A percentile compares a stretch with the other conserved stretches of the same genome.
These are phyloP conservation scores for Euclidia mi DNA, from an alignment of 2,888 invertebrate species.

Conservation along the genomic window DNA sequence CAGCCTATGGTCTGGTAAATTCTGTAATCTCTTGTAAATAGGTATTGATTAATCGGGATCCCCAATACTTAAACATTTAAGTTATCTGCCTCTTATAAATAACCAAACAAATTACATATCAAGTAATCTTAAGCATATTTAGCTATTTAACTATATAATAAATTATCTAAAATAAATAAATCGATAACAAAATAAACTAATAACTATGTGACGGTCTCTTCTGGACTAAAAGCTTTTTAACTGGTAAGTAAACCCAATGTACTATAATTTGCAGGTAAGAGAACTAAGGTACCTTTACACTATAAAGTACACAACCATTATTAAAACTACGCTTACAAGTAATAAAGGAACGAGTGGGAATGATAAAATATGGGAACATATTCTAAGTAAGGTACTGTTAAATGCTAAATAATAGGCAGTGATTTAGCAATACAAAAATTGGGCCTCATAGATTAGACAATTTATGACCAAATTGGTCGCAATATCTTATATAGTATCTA, in stretches of 20 bases:
- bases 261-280: constrained; percentile 20
- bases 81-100: neutral
- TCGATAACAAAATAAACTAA: constrained; percentile 53
- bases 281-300: constrained; percentile 28
- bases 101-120: neutral
- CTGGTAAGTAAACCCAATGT: constrained; percentile 38
- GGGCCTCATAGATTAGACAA: constrained; percentile 2
- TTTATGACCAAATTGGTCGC: no score
- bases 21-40: no score
- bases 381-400: constrained; percentile 6
- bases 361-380: constrained; percentile 9
- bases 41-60: no score
- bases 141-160: constrained; percentile 24
- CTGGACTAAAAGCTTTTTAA: constrained; percentile 31
- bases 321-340: constrained; percentile 41
- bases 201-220: constrained; percentile 24
- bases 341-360: constrained; percentile 39
- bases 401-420: constrained; percentile 27
- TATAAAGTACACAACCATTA: constrained; percentile 51
- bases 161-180: constrained; percentile 54
- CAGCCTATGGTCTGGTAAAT: no score
- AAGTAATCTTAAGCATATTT: constrained; percentile 8
- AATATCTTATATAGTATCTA: no score
- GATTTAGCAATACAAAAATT: constrained; percentile 18
- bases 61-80: no score